Evolutionary conservation across 1,140 invertebrate species (phyloP).

Genomic region (Drosophila athabasca): DNA sequence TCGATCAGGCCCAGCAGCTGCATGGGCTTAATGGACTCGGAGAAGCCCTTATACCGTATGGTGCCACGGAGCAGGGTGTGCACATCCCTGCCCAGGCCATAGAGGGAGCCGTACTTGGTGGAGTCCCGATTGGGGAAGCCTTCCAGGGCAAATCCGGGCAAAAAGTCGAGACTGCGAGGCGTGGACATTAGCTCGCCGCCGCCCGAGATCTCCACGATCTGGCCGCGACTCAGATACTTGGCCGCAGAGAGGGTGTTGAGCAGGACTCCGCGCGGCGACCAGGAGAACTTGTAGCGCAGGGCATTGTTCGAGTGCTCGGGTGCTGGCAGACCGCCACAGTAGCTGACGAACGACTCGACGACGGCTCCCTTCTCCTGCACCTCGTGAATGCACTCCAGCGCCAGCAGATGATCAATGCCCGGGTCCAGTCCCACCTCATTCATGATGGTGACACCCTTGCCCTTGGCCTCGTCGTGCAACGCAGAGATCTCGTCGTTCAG

Average conservation of each 20-base stretch:
- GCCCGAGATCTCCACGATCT: constrained; percentile 94
- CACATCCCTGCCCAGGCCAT: constrained; percentile 92
- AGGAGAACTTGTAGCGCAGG: constrained; percentile 98
- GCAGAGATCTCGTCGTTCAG: constrained; percentile 92
- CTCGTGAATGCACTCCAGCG: constrained; percentile 98
- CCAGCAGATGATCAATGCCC: constrained; percentile 98
- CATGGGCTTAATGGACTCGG: constrained; percentile 93
- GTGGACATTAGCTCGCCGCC: constrained; percentile 94
- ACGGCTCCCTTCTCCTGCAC: constrained; percentile 90
- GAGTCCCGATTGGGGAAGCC: constrained; percentile 98
- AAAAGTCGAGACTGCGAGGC: constrained; percentile 91
- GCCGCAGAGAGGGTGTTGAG: constrained; percentile 95
- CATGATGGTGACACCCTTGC: constrained; percentile 94
- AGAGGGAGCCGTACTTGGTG: constrained; percentile 93
- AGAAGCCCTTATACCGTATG: constrained; percentile 94
- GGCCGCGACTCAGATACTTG: constrained; percentile 93
- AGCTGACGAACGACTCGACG: constrained; percentile 97
- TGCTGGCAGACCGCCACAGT: constrained; percentile 97
- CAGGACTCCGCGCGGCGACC: constrained; percentile 96
- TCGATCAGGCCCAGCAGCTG: constrained; percentile 95
- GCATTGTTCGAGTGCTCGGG: constrained; percentile 98
- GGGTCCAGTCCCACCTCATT: constrained; percentile 99
- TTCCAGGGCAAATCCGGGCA: constrained; percentile 98
- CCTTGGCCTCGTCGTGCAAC: constrained; percentile 91
- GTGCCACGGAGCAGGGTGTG: constrained; percentile 96